A percentile compares a stretch with the other conserved stretches of the same genome.
Conservation (phyloP, 1,140 invertebrate genomes). For the Carposina sasakii region DNA sequence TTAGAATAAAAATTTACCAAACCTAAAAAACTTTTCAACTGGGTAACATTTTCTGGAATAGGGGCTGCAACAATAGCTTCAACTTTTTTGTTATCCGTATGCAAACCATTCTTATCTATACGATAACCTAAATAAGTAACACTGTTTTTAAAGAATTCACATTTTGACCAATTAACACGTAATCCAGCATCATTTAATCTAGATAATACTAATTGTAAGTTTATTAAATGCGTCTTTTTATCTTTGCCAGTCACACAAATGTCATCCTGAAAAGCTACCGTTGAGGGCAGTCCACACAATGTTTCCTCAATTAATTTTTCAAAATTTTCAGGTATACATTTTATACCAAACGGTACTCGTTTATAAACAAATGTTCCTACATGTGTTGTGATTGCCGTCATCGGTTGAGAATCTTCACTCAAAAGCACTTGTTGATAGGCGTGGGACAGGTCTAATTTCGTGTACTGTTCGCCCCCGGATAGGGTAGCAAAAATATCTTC, state of each 20-base stretch:
- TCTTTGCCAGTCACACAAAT: conserved; percentile 25
- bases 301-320: conserved; percentile 32
- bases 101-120: conserved; percentile 33
- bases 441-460: conserved; percentile 26
- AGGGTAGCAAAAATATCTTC: conserved; percentile 37
- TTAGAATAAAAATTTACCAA: conserved; percentile 1
- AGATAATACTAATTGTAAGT: conserved; percentile 16
- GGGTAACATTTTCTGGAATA: background rate
- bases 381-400: conserved; percentile 36
- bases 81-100: conserved; percentile 17
- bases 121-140: conserved; percentile 44
- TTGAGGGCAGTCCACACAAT: conserved; percentile 15
- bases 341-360: conserved; percentile 30
- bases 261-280: conserved; percentile 23
- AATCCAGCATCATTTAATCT: conserved; percentile 15
- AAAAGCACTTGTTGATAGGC: conserved; percentile 28
- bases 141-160: conserved; percentile 32
- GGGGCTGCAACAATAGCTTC: conserved; percentile 9
- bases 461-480: conserved; percentile 28
- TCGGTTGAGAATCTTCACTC: conserved; percentile 23
- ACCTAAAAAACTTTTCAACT: conserved; percentile 10
- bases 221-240: conserved; percentile 15
- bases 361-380: conserved; percentile 31
- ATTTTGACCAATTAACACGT: conserved; percentile 20
- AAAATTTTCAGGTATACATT: conserved; percentile 33